Conservation (phyloP, 1,140 invertebrate species). For the Oryctes rhinoceros region DNA sequence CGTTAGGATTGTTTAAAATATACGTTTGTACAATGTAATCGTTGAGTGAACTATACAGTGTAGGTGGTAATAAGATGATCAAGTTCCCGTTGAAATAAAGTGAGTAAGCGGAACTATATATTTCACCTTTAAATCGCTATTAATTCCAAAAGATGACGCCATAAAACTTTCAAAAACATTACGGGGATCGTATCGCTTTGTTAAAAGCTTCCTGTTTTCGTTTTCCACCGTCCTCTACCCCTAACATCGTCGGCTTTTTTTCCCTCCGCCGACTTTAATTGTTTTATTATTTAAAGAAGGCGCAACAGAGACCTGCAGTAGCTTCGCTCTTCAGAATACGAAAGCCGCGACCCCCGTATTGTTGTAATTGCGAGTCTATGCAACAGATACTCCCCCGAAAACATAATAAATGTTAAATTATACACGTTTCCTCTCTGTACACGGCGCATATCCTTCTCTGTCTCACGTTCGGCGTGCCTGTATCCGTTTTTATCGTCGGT, state of each 20-base stretch:
- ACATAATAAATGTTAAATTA: conserved; percentile 32
- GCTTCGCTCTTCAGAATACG: not conserved
- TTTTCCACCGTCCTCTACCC: not conserved
- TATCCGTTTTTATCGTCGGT: not conserved
- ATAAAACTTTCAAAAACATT: conserved; percentile 7
- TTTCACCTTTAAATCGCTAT: not conserved
- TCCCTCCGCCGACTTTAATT: not conserved
- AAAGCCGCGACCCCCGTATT: not conserved
- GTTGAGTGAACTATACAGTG: too few relatives aligned
- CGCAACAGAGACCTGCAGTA: not conserved
- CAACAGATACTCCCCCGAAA: conserved; percentile 11
- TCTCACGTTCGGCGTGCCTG: not conserved
- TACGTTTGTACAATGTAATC: too few relatives aligned
- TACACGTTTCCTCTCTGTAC: not conserved
- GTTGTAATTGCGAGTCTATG: not conserved
- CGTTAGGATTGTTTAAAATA: too few relatives aligned
- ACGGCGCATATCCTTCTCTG: not conserved
- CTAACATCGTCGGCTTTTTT: not conserved
- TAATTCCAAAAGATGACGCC: not conserved
- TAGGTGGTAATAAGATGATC: too few relatives aligned
- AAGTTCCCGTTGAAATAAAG: too few relatives aligned
- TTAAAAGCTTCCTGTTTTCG: conserved; percentile 35
- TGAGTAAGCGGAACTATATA: not conserved
- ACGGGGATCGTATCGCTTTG: not conserved
- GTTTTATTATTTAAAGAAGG: conserved; percentile 4